Conservation (phyloP, 2,888 invertebrate genomes). For the Hartigia nigra region DNA sequence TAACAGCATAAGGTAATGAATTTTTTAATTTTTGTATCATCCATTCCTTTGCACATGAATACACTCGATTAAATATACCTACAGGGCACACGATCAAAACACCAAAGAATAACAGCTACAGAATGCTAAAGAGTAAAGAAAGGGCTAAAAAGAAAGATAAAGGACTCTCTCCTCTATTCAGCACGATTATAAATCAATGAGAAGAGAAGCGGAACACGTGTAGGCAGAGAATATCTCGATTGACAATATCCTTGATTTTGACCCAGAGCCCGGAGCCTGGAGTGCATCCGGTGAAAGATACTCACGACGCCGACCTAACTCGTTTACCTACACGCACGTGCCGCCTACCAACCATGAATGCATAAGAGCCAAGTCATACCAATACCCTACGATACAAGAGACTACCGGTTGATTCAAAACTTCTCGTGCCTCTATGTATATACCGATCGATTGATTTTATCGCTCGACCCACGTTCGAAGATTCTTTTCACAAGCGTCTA, state of each 20-base stretch:
- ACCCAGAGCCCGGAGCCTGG: slow-evolving; percentile 33
- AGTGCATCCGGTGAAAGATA: slow-evolving; percentile 35
- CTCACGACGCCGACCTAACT: slow-evolving; percentile 33
- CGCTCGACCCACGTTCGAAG: not conserved
- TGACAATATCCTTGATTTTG: slow-evolving; percentile 35
- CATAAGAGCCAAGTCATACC: not conserved
- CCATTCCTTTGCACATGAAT: too few species aligned
- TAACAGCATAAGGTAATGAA: not conserved
- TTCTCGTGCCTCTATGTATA: not conserved
- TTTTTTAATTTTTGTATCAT: too few species aligned
- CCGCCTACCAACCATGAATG: not conserved
- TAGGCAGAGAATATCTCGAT: slow-evolving; percentile 9
- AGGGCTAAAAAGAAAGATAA: not conserved
- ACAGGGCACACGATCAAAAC: too few species aligned
- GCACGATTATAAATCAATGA: not conserved
- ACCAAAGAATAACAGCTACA: too few species aligned
- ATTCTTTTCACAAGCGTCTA: not conserved
- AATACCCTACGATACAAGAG: not conserved
- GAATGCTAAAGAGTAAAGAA: not conserved
- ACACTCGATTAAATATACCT: too few species aligned
- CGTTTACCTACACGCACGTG: slow-evolving; percentile 22
- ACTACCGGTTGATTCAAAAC: not conserved
- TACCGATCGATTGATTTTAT: not conserved
- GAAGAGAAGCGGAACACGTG: slow-evolving; percentile 17
- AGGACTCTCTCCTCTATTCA: not conserved